Evolutionary conservation across 2,113 vertebrate species (phyloP).

Genomic region (Phrynosoma platyrhinos): DNA sequence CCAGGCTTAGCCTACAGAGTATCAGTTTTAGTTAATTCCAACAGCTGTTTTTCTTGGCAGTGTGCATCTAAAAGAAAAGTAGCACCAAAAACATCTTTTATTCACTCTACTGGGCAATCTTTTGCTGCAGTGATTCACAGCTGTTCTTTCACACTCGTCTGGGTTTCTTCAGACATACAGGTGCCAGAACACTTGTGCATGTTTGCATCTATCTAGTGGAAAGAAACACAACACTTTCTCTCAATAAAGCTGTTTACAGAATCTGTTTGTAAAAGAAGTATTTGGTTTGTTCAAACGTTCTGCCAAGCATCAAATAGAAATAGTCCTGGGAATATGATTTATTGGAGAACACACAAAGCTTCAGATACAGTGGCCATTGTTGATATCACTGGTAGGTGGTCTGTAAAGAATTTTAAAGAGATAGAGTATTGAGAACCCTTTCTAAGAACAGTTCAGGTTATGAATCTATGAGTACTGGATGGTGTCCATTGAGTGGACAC

Average conservation of each 20-base stretch:
- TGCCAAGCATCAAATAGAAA: slow-evolving; percentile 11
- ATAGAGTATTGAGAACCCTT: background rate
- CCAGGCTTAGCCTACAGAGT: slow-evolving; percentile 11
- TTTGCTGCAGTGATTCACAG: slow-evolving; percentile 12
- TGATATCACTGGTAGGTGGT: background rate
- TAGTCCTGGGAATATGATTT: background rate
- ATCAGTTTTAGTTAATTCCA: slow-evolving; percentile 16
- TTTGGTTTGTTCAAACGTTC: background rate
- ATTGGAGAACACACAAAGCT: background rate
- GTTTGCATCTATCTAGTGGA: background rate
- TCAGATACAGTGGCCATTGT: background rate
- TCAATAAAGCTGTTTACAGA: slow-evolving; percentile 20
- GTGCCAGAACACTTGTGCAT: slow-evolving; percentile 17
- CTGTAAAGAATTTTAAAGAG: background rate
- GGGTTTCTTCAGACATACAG: slow-evolving; percentile 23
- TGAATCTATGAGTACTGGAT: background rate
- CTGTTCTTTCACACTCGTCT: slow-evolving; percentile 14
- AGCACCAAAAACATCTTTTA: background rate
- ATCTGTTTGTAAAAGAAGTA: background rate
- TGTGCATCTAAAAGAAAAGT: background rate
- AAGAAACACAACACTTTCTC: slow-evolving; percentile 40
- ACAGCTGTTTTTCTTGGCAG: slow-evolving; percentile 45
- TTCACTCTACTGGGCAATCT: background rate
- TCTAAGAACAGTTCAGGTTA: background rate
- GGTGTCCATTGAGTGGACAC: background rate